These are phyloP conservation scores for Incurvaria masculella DNA, from an alignment of 2,888 invertebrate genomes.

Conservation along the genomic window DNA sequence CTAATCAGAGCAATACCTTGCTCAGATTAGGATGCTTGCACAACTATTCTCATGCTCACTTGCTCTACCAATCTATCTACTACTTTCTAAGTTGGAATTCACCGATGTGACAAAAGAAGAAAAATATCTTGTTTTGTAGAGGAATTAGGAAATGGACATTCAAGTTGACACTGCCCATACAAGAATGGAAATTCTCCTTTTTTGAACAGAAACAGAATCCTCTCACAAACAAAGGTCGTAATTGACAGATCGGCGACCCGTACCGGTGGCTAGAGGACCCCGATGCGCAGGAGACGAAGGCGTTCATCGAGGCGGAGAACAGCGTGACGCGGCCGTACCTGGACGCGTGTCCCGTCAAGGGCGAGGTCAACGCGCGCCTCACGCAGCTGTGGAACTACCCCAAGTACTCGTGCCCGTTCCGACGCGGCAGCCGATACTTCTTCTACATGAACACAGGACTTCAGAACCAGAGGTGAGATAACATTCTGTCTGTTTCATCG, in stretches of 20 bases:
- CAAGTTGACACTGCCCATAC: too few species aligned
- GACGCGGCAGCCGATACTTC: conserved; percentile 82
- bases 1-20: too few species aligned
- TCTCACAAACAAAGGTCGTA: background rate
- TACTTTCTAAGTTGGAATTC: too few species aligned
- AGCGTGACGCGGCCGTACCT: conserved; percentile 83
- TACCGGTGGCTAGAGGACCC: conserved; percentile 98
- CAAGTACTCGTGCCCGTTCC: conserved; percentile 87
- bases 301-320: conserved; percentile 90
- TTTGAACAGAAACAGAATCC: background rate
- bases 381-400: conserved; percentile 95
- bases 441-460: conserved; percentile 92
- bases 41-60: too few species aligned
- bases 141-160: too few species aligned
- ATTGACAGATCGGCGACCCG: conserved; percentile 73
- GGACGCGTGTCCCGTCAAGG: conserved; percentile 69
- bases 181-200: background rate
- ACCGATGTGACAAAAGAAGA: too few species aligned
- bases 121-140: too few species aligned
- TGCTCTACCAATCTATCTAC: too few species aligned
- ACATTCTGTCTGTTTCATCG: conserved; percentile 2
- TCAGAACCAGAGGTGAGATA: conserved; percentile 87
- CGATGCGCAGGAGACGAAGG: conserved; percentile 85
- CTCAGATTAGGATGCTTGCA: too few species aligned
- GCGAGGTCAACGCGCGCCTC: conserved; percentile 71